Evolutionary conservation across 2,113 vertebrate species (phyloP).

Genomic region (Uropsilus gracilis): DNA sequence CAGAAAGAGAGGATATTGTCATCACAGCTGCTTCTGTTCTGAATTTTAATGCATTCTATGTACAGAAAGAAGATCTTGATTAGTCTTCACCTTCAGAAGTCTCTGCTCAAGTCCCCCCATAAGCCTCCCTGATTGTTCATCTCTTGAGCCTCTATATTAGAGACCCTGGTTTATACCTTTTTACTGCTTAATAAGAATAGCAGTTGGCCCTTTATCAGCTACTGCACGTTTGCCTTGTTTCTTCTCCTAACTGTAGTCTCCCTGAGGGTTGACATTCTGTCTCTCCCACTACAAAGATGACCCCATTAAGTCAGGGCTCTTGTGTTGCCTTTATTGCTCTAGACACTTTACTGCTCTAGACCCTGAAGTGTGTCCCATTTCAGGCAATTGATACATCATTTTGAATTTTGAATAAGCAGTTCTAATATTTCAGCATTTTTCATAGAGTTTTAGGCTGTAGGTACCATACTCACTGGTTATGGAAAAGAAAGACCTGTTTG

Average conservation of each 20-base stretch:
- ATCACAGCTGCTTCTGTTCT: background rate
- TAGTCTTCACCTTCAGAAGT: background rate
- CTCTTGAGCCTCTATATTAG: background rate
- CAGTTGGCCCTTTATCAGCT: background rate
- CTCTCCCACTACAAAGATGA: background rate
- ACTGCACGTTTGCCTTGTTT: background rate
- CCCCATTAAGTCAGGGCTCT: background rate
- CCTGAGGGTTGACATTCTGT: background rate
- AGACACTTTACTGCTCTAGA: background rate
- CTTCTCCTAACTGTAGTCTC: background rate
- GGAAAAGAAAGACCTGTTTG: constrained; percentile 4
- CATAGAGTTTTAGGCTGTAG: background rate
- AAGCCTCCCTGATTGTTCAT: background rate
- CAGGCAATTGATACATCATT: background rate
- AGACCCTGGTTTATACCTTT: background rate
- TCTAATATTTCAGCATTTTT: constrained; percentile 4
- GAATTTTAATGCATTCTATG: background rate
- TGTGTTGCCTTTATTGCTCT: background rate
- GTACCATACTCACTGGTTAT: background rate
- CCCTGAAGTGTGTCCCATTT: background rate
- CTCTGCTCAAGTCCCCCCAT: background rate
- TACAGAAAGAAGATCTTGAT: background rate
- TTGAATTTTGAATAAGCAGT: constrained; percentile 26
- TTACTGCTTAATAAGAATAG: background rate
- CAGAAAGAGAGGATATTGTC: background rate